Base-by-base conservation (phyloP, 2,888 invertebrate genomes). In the Allacma fusca region DNA sequence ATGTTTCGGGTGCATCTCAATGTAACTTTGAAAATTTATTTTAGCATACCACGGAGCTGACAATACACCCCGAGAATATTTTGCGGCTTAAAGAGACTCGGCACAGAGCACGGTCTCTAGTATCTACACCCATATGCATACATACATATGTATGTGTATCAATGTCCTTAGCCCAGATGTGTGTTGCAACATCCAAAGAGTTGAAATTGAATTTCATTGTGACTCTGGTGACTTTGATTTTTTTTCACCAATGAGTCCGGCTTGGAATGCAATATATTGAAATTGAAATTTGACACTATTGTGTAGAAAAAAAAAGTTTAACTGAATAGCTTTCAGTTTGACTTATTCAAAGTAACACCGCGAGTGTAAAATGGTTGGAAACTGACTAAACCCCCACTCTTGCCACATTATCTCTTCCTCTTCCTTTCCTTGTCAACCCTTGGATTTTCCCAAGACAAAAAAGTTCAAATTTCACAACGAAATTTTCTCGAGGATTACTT, bases 261-360 rank as follows among this genome's bases (percentile, higher is more conserved):
- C 13, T 19, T 40, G 72, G 72, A 72, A 72, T 72, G 72, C 72
- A 72, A 72, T 72, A 72, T 71, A 71, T 71, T 71, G 71, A 72
- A 28, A 72, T 72, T 72, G 72, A 72, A 72, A 72, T 59, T 50
- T 72, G 34, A 72, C 13, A 9, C 72, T 59, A 1, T 69, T 69
- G 62, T 62, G 57, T 9, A 12, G 13, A 62, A 62, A 62, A 62
- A 62, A 26, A 62, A 50, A 13, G 16, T 50, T 13, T 19, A 50
- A 50, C 50, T 50, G 50, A 50, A 50, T 9, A 50, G 50, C 50
- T 50, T 50, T 50, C 16, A 50, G 19, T 1, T 50, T 50, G 4
- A 50, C 19, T 19, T 50, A 50, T 50, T 50, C 50, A 50, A 50
- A 50, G 50, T 50, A 50, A 50, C 50, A 50, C 5, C 50, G 50